These are phyloP conservation scores for Zaprionus tsacasi DNA, from an alignment of 1,140 invertebrate genomes.

Conservation along the genomic window DNA sequence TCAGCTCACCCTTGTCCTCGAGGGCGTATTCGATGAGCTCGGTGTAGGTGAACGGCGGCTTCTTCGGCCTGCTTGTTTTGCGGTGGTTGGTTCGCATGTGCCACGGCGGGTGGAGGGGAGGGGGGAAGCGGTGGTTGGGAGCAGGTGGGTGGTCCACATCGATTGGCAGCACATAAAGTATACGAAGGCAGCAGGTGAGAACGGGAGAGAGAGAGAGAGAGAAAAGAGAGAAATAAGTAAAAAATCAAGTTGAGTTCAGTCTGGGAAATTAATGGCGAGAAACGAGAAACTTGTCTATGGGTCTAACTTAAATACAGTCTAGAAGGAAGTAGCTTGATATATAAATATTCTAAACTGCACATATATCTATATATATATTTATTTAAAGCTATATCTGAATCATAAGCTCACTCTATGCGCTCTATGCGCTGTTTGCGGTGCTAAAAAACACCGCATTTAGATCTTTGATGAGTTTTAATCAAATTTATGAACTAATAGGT, in stretches of 20 bases:
- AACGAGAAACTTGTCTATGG: no score
- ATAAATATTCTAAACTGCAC: no score
- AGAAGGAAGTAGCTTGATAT: no score
- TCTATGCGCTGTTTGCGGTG: no score
- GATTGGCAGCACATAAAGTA: slow-evolving; percentile 50
- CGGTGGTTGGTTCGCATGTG: slow-evolving; percentile 60
- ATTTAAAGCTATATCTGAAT: no score
- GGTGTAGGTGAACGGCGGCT: slow-evolving; percentile 94
- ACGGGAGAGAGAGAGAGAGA: slow-evolving; percentile 2
- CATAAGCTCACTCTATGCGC: no score
- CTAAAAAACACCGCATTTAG: no score
- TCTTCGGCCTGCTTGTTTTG: slow-evolving; percentile 86
- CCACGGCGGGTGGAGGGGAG: slow-evolving; percentile 6
- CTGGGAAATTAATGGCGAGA: background rate
- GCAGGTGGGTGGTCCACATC: slow-evolving; percentile 48
- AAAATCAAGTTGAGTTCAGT: background rate
- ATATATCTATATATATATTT: no score
- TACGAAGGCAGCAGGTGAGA: slow-evolving; percentile 6
- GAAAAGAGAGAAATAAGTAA: slow-evolving; percentile 4
- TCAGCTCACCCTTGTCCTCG: slow-evolving; percentile 92
- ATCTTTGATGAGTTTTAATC: no score
- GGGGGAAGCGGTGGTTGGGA: slow-evolving; percentile 18
- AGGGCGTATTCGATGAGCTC: slow-evolving; percentile 94
- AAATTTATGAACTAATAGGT: no score
- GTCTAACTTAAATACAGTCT: no score